phyloP scores from a whole-genome alignment of 2,888 invertebrate species.

The Eudasyphora cyanicolor region DNA sequence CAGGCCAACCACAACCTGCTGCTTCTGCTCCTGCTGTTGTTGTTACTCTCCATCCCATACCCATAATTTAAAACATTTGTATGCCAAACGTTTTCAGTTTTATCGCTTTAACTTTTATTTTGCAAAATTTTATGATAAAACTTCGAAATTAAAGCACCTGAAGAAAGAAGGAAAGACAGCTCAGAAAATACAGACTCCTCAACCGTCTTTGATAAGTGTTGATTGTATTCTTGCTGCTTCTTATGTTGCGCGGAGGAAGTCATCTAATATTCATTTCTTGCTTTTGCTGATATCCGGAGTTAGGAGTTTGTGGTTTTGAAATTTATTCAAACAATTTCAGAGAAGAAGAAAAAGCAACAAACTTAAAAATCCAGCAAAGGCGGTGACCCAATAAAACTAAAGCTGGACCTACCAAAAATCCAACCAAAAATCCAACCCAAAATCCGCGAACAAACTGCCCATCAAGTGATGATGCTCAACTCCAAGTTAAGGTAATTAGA shows the following conservation, averaged over 20 bases:
- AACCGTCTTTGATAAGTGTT: not conserved
- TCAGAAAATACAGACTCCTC: not conserved
- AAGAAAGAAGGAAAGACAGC: not conserved
- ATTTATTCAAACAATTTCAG: constrained; percentile 34
- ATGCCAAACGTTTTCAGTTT: not conserved
- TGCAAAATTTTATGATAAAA: constrained; percentile 20
- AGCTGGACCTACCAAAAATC: not conserved
- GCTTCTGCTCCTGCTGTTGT: constrained; percentile 7
- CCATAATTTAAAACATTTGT: constrained; percentile 37
- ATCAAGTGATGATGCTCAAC: constrained; percentile 46
- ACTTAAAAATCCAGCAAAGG: not conserved
- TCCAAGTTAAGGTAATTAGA: constrained; percentile 48
- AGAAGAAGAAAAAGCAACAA: not conserved
- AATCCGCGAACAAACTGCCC: constrained; percentile 11
- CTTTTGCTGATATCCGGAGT: constrained; percentile 31
- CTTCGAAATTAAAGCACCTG: constrained; percentile 13
- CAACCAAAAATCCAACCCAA: not conserved
- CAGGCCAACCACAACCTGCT: not conserved
- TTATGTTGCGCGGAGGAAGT: constrained; percentile 4
- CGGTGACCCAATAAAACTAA: constrained; percentile 23
- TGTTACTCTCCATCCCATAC: constrained; percentile 12
- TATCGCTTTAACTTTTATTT: constrained; percentile 23
- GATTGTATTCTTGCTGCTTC: no score
- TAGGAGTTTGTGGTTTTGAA: constrained; percentile 26
- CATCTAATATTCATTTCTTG: constrained; percentile 20